Conservation (phyloP, 2,113 vertebrate genomes). For the Ploceus nigricollis region DNA sequence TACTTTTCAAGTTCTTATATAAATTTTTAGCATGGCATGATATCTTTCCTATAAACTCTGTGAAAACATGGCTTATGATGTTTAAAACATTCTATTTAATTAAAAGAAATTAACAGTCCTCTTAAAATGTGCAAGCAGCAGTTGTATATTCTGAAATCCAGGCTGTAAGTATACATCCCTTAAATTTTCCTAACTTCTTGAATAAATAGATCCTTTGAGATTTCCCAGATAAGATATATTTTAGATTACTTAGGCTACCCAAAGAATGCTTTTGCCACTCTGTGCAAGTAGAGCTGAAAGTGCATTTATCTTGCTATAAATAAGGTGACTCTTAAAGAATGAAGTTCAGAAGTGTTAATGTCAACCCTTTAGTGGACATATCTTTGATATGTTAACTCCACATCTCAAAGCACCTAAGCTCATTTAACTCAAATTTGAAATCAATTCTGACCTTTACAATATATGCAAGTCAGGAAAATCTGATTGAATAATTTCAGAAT, state of each 20-base stretch:
- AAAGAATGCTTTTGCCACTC: not conserved
- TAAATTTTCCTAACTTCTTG: slow-evolving; percentile 22
- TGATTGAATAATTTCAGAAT: not conserved
- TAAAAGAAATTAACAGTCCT: not conserved
- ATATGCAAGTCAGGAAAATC: not conserved
- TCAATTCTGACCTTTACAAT: not conserved
- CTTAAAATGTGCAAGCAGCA: not conserved
- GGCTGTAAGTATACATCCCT: not conserved
- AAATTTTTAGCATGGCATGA: not conserved
- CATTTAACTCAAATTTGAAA: not conserved
- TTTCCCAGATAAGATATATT: not conserved
- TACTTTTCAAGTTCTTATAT: not conserved
- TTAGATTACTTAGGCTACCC: not conserved
- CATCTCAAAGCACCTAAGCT: not conserved
- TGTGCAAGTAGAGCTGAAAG: slow-evolving; percentile 28
- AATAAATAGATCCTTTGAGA: slow-evolving; percentile 18
- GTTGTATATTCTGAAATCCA: not conserved
- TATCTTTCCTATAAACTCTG: not conserved
- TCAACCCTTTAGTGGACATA: not conserved
- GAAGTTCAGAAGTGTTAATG: slow-evolving; percentile 38
- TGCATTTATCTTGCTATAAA: slow-evolving; percentile 31
- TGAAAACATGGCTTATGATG: not conserved
- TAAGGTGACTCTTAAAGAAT: slow-evolving; percentile 41
- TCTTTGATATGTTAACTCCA: not conserved
- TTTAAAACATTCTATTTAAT: not conserved